Evolutionary conservation across 2,113 vertebrate genomes (phyloP).

Genomic region (Xiphorhynchus elegans): DNA sequence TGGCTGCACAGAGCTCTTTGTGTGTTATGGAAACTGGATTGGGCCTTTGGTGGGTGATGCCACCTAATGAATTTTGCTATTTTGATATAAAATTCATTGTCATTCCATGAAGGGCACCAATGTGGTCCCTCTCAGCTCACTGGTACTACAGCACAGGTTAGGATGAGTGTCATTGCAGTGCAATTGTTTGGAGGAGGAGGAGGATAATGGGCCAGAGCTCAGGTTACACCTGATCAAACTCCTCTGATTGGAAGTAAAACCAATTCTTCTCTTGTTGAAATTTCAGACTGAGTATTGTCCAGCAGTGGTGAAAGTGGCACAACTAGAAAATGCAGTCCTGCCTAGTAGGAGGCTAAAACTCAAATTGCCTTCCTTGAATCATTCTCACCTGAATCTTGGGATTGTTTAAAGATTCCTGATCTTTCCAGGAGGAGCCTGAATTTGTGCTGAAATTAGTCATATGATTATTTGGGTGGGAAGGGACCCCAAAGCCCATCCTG

Average conservation of each 20-base stretch:
- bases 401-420: background rate
- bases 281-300: background rate
- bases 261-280: background rate
- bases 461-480: background rate
- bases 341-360: background rate
- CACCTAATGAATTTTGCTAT: background rate
- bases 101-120: background rate
- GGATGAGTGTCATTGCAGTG: background rate
- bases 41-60: background rate
- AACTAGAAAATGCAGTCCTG: background rate
- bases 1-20: background rate
- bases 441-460: background rate
- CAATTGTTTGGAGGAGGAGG: constrained; percentile 6
- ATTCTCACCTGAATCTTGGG: background rate
- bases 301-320: background rate
- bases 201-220: background rate
- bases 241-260: background rate
- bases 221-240: background rate
- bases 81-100: background rate
- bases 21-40: background rate
- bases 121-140: background rate
- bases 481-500: background rate
- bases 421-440: background rate
- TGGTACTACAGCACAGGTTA: background rate
- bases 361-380: background rate